These are phyloP conservation scores for Craseonycteris thonglongyai DNA, from an alignment of 2,113 vertebrate genomes.

Conservation along the genomic window DNA sequence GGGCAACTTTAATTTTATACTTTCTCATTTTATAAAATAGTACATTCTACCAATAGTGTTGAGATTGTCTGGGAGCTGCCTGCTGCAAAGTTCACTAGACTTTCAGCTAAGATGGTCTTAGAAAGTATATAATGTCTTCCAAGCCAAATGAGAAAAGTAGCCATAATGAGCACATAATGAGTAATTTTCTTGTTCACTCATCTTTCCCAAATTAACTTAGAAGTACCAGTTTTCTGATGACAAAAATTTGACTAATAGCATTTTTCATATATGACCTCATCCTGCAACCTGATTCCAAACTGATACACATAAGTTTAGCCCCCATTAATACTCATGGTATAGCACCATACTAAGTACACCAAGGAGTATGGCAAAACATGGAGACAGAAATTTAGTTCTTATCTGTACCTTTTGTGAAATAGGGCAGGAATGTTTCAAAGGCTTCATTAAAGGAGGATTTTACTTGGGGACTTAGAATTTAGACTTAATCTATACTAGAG, in stretches of 20 bases:
- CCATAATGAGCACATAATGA: background rate
- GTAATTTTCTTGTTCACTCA: conserved; percentile 7
- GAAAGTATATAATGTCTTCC: background rate
- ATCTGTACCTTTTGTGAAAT: conserved; percentile 1
- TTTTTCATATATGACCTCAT: background rate
- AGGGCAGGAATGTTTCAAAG: background rate
- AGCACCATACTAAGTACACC: background rate
- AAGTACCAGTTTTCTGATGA: background rate
- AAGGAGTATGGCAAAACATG: background rate
- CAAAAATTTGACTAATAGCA: conserved; percentile 1
- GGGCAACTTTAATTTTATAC: conserved; percentile 18
- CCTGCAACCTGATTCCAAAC: background rate
- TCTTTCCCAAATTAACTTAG: background rate
- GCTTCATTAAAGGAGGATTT: conserved; percentile 14
- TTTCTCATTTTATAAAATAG: background rate
- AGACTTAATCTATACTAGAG: background rate
- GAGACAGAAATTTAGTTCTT: background rate
- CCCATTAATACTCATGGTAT: background rate
- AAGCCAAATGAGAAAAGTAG: conserved; percentile 11
- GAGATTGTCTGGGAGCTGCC: background rate
- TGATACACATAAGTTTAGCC: background rate
- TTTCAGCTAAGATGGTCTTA: background rate
- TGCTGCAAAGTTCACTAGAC: background rate
- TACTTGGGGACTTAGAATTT: background rate
- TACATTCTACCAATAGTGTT: background rate